Evolutionary conservation across 2,888 invertebrate species (phyloP).

Genomic region (Autographa gamma): DNA sequence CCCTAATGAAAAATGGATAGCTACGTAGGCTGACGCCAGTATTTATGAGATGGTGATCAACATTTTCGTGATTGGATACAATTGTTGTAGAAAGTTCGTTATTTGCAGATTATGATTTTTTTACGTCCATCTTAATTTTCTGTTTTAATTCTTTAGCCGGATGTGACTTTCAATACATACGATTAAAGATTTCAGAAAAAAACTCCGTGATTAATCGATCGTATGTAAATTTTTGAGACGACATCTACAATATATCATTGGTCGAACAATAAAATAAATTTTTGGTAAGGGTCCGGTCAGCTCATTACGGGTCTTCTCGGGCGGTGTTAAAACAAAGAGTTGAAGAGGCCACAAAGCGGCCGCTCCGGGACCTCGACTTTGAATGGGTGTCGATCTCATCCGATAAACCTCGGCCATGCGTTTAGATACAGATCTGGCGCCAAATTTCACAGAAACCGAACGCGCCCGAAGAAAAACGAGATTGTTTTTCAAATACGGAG

Average conservation of each 20-base stretch:
- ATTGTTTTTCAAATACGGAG: slow-evolving; percentile 61
- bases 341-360: slow-evolving; percentile 70
- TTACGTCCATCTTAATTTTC: slow-evolving; percentile 26
- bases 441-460: slow-evolving; percentile 85
- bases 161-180: slow-evolving; percentile 37
- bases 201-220: slow-evolving; percentile 54
- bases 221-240: slow-evolving; percentile 55
- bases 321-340: slow-evolving; percentile 78
- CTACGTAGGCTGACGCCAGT: slow-evolving; percentile 35
- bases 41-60: slow-evolving; percentile 28
- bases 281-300: slow-evolving; percentile 49
- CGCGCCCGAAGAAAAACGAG: slow-evolving; percentile 61
- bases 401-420: slow-evolving; percentile 72
- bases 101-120: slow-evolving; percentile 38
- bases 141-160: slow-evolving; percentile 34
- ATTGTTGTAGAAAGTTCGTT: slow-evolving; percentile 35
- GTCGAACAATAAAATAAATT: slow-evolving; percentile 62
- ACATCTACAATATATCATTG: slow-evolving; percentile 64
- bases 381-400: slow-evolving; percentile 80
- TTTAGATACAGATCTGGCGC: slow-evolving; percentile 83
- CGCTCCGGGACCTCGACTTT: slow-evolving; percentile 66
- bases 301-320: slow-evolving; percentile 73
- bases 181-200: slow-evolving; percentile 16
- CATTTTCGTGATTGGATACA: slow-evolving; percentile 37
- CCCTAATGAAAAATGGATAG: slow-evolving; percentile 44